Evolutionary conservation across 2,888 invertebrate genomes (phyloP).

Genomic region (Polyploca ridens): DNA sequence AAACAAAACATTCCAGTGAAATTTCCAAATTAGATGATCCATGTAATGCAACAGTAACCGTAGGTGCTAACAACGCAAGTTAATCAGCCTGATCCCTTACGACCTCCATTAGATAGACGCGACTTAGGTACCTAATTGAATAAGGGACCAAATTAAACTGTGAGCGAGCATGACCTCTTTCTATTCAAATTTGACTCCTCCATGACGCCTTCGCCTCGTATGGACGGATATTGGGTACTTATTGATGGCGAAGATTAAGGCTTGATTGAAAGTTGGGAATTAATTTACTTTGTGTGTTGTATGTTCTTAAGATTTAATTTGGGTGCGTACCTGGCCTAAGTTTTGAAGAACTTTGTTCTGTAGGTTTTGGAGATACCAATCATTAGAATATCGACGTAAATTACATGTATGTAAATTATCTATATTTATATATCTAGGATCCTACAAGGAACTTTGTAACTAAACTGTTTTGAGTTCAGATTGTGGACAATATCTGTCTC

Average conservation of each 20-base stretch:
- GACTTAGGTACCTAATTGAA: slow-evolving; percentile 79
- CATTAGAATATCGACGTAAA: background rate
- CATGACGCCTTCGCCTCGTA: slow-evolving; percentile 57
- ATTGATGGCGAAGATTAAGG: slow-evolving; percentile 59
- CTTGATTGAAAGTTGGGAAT: slow-evolving; percentile 55
- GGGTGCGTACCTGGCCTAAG: slow-evolving; percentile 3
- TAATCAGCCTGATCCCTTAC: slow-evolving; percentile 79
- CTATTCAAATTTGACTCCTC: slow-evolving; percentile 77
- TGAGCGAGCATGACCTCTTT: slow-evolving; percentile 76
- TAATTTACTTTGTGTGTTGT: slow-evolving; percentile 17
- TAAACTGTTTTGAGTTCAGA: no score
- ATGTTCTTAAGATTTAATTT: background rate
- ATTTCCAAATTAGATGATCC: slow-evolving; percentile 19
- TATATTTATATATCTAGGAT: no score
- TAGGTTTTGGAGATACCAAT: background rate
- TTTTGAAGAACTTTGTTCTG: background rate
- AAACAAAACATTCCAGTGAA: no score
- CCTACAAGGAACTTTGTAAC: background rate
- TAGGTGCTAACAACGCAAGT: slow-evolving; percentile 74
- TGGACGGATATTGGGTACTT: slow-evolving; percentile 55
- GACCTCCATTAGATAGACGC: slow-evolving; percentile 76
- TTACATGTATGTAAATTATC: no score
- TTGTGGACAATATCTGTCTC: no score
- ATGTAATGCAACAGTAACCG: slow-evolving; percentile 41
- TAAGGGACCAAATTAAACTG: slow-evolving; percentile 80